Percentiles rank a stretch among this genome's conserved stretches.
These are phyloP conservation scores for Dusona sp. DNA, from an alignment of 2,888 invertebrate species.

Conservation along the genomic window DNA sequence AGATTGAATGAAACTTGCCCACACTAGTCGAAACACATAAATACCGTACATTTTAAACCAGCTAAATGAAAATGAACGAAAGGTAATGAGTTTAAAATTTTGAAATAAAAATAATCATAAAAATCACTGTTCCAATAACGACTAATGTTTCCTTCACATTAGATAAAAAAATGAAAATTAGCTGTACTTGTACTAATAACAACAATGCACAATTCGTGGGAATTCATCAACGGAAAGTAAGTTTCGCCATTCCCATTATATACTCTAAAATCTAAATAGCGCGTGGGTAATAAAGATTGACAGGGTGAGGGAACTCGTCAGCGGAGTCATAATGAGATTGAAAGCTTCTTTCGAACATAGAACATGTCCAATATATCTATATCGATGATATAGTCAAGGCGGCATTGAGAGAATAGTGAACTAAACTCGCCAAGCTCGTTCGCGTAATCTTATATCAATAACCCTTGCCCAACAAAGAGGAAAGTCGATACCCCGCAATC, in stretches of 20 bases:
- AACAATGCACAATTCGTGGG: neutral
- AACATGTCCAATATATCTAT: slow-evolving; percentile 1
- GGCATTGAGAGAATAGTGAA: slow-evolving; percentile 14
- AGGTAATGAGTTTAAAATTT: too few species aligned
- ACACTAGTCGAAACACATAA: too few species aligned
- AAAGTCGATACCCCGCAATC: slow-evolving; percentile 40
- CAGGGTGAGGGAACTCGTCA: slow-evolving; percentile 13
- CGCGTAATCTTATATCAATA: slow-evolving; percentile 55
- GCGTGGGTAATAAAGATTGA: slow-evolving; percentile 2
- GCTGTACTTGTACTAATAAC: neutral
- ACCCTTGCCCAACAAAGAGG: slow-evolving; percentile 31
- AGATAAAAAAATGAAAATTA: neutral
- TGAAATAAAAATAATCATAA: neutral
- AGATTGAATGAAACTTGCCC: too few species aligned
- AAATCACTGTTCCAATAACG: neutral
- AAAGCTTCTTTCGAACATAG: slow-evolving; percentile 26
- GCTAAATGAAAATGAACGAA: too few species aligned
- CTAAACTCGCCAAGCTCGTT: slow-evolving; percentile 20
- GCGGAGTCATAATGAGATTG: slow-evolving; percentile 46
- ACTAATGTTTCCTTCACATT: neutral
- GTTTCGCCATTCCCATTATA: neutral
- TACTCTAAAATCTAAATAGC: slow-evolving; percentile 12
- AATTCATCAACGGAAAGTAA: neutral
- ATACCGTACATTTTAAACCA: too few species aligned
- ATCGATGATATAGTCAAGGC: slow-evolving; percentile 2